Base-by-base conservation (phyloP, 2,113 vertebrate species). In the Mesitornis unicolor region DNA sequence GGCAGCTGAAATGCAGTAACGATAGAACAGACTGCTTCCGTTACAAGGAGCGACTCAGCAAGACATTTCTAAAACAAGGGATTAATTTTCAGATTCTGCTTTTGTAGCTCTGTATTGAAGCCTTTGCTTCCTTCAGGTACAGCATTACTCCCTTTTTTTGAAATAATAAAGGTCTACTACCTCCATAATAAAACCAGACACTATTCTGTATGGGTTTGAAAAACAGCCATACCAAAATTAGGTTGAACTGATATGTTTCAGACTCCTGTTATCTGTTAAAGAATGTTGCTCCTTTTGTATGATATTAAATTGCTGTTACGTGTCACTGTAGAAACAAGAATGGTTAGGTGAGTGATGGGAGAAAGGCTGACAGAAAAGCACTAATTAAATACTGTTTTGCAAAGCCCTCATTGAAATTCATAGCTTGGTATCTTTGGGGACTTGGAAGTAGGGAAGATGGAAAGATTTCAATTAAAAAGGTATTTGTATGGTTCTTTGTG, bases 371-470 rank as follows among this genome's bases (percentile, higher is more conserved):
- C 90, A 98, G 95, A 97, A 98, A 95, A 97, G 96, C 93, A 97
- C 98, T 96, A 98, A 98, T 98, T 96, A 98, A 96, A 96, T 93
- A 95, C 86, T 97, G 89, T 96, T 95, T 98, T 98, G 96, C 97
- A 98, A 97, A 98, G 95, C 87, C 94, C 97, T 98, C 97, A 98
- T 98, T 98, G 98, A 98, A 98, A 99, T 99, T 98, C 98, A 98
- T 98, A 98, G 98, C 98, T 98, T 98, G 98, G 97, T 98, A 98
- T 97, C 97, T 98, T 98, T 98, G 96, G 97, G 96, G 95, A 92
- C 57, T 94, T 97, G 94, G 77, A 97, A 97, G 91, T 95, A 93
- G 94, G 38, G 45, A 75, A 96, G 86, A 95, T 95, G 91, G 97
- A 97, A 97, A 97, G 97, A 98, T 98, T 98, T 98, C 94, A 98